Evolutionary conservation across 2,113 vertebrate genomes (phyloP).

Genomic region (Zosterops pallidus): DNA sequence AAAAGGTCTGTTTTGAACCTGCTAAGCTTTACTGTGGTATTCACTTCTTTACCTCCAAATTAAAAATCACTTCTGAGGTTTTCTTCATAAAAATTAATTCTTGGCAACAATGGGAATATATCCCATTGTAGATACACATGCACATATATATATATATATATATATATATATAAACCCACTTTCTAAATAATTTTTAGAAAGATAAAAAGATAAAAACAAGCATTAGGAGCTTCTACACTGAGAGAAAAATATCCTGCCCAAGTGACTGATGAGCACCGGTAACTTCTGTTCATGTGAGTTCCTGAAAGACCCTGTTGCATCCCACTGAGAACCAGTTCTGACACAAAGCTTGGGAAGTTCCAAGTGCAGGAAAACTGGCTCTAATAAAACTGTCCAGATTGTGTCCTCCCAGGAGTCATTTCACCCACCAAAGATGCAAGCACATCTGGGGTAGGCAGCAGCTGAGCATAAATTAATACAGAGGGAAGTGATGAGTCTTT

Average conservation of each 20-base stretch:
- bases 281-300: neutral
- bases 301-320: neutral
- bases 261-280: neutral
- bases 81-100: neutral
- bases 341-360: neutral
- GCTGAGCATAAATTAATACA: neutral
- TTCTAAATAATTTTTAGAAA: neutral
- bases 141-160: no score
- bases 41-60: neutral
- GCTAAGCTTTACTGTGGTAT: neutral
- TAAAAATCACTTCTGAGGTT: neutral
- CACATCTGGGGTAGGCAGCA: neutral
- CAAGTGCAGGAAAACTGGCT: neutral
- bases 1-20: neutral
- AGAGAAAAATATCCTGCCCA: neutral
- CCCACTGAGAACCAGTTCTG: neutral
- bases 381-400: neutral
- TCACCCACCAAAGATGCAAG: neutral
- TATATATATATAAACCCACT: fast-evolving
- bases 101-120: neutral
- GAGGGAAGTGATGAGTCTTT: neutral
- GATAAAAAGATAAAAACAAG: neutral
- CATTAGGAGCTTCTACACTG: neutral
- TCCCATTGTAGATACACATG: neutral
- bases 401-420: neutral